Base-by-base conservation (phyloP, 2,797 vertebrate genomes). In the Enteromius unitaeniatus region DNA sequence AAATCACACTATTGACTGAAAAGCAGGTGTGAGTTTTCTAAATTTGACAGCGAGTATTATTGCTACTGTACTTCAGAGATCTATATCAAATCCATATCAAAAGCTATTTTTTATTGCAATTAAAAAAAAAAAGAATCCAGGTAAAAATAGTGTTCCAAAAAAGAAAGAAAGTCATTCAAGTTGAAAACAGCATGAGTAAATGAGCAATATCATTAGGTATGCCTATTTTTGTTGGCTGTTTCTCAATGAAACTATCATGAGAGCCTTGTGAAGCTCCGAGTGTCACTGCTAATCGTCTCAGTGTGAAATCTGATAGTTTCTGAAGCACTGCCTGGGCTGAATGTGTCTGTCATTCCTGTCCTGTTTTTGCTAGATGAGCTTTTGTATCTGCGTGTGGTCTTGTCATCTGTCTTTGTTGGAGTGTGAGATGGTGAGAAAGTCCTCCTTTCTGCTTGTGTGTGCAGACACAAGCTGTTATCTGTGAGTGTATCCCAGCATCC, bases 401-500 rank as follows among this genome's bases (percentile, higher is more conserved):
- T 80, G 78, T 55, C 68, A 45, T 67, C 58, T 64, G 68, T 74
- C 58, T 79, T 74, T 84, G 64, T 83, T 64, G 31, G 77, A 68
- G 78, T 49, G 72, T 23, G 72, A 60, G 62, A 77, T 68, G 60
- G 47, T 42, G 72, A 74, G 31, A 37, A 40, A 17, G 37, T 73
- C 31, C 26, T 75, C 17, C 53, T 76, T 75, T 85, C 74, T 82
- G 75, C 75, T 82, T 40, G 13, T 85, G 60, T 82, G 76, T 82
- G 65, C 37, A 75, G 75, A 85, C 84, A 76, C 78, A 69, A 70
- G 65, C 62, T 77, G 64, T 69, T 78, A 60, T 83, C 26, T 70
- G 74, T 72, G 73, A 70, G 73, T 70, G 28, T 81, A 42, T 82
- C 40, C 47, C 73, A 81, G 73, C 79, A 78, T 82, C 64, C 65